Evolutionary conservation across 2,888 invertebrate genomes (phyloP), one percentile per base, ranked within the genome.

Genomic region (Lapara coniferarum): DNA sequence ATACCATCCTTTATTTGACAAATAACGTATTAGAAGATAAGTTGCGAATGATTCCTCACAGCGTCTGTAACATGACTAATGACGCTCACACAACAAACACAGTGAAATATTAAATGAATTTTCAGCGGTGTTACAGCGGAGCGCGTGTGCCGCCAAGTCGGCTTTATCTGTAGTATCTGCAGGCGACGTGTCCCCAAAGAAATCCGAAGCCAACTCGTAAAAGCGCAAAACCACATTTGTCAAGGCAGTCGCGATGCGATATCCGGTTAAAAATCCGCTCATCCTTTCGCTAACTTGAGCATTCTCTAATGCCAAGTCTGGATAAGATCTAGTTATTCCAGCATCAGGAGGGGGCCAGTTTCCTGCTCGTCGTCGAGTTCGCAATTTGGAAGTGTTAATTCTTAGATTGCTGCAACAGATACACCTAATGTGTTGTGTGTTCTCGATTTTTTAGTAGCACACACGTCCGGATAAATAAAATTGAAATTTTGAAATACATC

Each of bases 251-350:
- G 53, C 57, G 37, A 37, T 58, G 30, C 37, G 57, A 30, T 58
- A 51, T 13, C 13, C 13, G 7, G 57, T 37, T 58, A 14, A 58
- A 37, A 58, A 12, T 58, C 14, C 14, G 57, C 37, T 58, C 37
- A 53, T 53, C 16, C 53, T 51, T 51, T 13, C 51, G 51, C 53
- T 37, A 37, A 25, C 57, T 37, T 58, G 57, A 58, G 30, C 57
- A 58, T 58, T 58, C 57, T 37, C 53, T 16, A 53, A 58, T 58
- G 19, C 19, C 4, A 8, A 30, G 57, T 58, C 37, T 58, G 14
- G 57, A 58, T 58, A 58, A 30, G 30, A 58, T 58, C 57, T 58
- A 58, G 57, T 58, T 58, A 58, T 58, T 58, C 30, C 37, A 58
- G 57, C 57, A 58, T 58, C 37, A 58, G 37, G 14, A 14, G 30